phyloP scores from a whole-genome alignment of 2,888 invertebrate species.

The Parochlus steinenii region DNA sequence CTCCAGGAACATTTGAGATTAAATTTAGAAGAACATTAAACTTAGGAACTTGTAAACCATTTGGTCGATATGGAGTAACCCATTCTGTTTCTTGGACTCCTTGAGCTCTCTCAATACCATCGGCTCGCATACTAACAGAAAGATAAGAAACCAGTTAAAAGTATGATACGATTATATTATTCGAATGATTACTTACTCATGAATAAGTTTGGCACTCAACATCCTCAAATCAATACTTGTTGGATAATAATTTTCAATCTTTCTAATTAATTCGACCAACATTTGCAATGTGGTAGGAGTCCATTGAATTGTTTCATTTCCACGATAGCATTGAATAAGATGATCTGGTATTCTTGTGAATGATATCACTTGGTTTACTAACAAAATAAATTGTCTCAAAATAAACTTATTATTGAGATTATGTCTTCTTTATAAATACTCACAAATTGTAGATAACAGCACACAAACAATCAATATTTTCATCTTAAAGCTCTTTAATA shows the following conservation, averaged over 20 bases:
- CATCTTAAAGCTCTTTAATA: too few relatives aligned
- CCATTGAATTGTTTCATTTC: conserved; percentile 30
- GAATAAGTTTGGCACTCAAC: conserved; percentile 37
- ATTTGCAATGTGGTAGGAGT: conserved; percentile 41
- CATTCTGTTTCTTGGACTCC: conserved; percentile 31
- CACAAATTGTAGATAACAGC: too few relatives aligned
- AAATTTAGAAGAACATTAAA: conserved; percentile 42
- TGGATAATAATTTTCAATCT: conserved; percentile 36
- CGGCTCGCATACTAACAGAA: conserved; percentile 36
- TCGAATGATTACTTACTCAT: conserved; percentile 31
- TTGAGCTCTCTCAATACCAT: conserved; percentile 39
- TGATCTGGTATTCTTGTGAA: conserved; percentile 41
- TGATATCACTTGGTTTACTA: too few relatives aligned
- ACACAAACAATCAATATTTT: too few relatives aligned
- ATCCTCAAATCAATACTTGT: conserved; percentile 37
- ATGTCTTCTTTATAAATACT: too few relatives aligned
- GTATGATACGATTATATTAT: not conserved
- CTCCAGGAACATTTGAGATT: conserved; percentile 31
- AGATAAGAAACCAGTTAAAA: conserved; percentile 1
- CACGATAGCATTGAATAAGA: conserved; percentile 40
- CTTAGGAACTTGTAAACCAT: conserved; percentile 40
- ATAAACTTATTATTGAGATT: too few relatives aligned
- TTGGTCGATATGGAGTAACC: conserved; percentile 39
- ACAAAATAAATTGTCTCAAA: too few relatives aligned
- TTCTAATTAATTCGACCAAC: conserved; percentile 41